These are phyloP conservation scores for Anastatus disparis DNA, from an alignment of 1,140 invertebrate genomes.

Conservation along the genomic window DNA sequence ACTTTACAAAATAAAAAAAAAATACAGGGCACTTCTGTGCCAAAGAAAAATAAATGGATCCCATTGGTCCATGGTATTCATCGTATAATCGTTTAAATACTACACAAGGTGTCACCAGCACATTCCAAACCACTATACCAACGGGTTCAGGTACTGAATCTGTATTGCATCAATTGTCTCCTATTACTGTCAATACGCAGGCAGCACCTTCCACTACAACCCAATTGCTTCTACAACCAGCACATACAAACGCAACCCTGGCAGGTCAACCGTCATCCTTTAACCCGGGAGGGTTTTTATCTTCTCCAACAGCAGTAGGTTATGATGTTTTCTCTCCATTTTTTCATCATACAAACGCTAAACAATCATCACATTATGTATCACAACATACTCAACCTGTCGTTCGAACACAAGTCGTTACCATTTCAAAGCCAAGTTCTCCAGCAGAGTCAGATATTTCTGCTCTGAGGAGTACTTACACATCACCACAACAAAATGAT, in stretches of 20 bases:
- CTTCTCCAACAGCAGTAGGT: conserved; percentile 71
- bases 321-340: conserved; percentile 80
- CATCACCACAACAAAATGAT: conserved; percentile 63
- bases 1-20: no score
- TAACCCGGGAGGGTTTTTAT: conserved; percentile 76
- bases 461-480: conserved; percentile 70
- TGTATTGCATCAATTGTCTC: conserved; percentile 71
- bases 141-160: conserved; percentile 69
- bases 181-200: conserved; percentile 58
- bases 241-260: conserved; percentile 71
- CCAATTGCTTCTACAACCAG: conserved; percentile 72
- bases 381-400: conserved; percentile 71
- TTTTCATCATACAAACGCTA: conserved; percentile 76
- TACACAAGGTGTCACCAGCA: conserved; percentile 69
- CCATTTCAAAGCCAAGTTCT: conserved; percentile 68
- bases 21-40: conserved; percentile 58
- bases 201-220: conserved; percentile 70
- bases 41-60: conserved; percentile 73
- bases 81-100: conserved; percentile 77
- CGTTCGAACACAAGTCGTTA: conserved; percentile 65
- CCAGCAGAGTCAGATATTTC: conserved; percentile 70
- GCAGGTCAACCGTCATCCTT: conserved; percentile 74
- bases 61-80: conserved; percentile 82
- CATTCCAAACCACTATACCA: conserved; percentile 59
- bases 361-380: conserved; percentile 71